Conservation (phyloP, 53 echinoderm and acorn worm species). For the Pentamera pediparva region DNA sequence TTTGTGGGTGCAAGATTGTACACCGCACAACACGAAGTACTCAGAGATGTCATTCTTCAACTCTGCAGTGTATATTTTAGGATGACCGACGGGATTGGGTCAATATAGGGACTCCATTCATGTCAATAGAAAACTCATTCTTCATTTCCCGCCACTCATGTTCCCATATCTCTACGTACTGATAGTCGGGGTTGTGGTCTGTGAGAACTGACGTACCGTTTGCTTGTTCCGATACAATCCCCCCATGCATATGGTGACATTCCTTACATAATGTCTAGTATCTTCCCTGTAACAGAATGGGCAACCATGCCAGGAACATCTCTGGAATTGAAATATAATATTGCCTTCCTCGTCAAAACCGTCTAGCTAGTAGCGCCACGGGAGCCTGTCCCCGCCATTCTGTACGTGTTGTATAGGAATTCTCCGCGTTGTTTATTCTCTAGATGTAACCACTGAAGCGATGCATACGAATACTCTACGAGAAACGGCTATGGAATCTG, state of each 20-base stretch:
- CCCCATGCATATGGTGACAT: constrained; percentile 34
- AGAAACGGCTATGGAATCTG: constrained; percentile 21
- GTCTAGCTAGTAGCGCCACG: constrained; percentile 17
- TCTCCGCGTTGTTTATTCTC: background rate
- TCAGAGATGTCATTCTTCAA: constrained; percentile 15
- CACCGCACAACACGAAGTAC: constrained; percentile 53
- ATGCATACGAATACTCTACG: constrained; percentile 26
- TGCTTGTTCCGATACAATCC: background rate
- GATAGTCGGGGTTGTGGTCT: background rate
- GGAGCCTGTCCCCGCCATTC: constrained; percentile 25
- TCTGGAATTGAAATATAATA: constrained; percentile 1
- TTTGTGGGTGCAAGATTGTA: constrained; percentile 32
- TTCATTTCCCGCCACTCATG: constrained; percentile 8
- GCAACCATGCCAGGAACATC: constrained; percentile 34
- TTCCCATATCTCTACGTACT: constrained; percentile 19
- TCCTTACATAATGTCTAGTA: background rate
- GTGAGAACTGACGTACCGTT: background rate
- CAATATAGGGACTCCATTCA: constrained; percentile 13
- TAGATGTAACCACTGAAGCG: constrained; percentile 28
- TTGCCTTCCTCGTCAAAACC: constrained; percentile 1
- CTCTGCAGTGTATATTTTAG: constrained; percentile 22
- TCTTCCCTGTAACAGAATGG: constrained; percentile 23
- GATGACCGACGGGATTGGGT: constrained; percentile 44
- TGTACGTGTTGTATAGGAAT: constrained; percentile 27
- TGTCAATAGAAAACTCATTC: background rate